Conservation (phyloP, 92 coral and sea anemone species). For the Epizoanthus ramosus region DNA sequence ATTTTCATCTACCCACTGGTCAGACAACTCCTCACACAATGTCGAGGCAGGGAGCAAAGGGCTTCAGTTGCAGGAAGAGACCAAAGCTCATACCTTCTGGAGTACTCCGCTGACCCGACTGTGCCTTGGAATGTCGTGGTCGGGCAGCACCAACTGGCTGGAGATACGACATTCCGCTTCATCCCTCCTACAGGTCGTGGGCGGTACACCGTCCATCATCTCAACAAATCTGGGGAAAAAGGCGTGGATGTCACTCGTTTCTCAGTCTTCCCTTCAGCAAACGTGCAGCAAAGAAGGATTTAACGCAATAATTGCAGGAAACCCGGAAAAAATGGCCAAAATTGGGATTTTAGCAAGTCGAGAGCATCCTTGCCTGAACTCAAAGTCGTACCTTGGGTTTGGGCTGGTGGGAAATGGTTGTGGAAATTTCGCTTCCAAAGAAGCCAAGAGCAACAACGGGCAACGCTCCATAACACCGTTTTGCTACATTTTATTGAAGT, state of each 20-base stretch:
- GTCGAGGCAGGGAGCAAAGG: not conserved
- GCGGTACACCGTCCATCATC: not conserved
- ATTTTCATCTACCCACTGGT: constrained; percentile 14
- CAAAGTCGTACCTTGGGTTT: too few relatives aligned
- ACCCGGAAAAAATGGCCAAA: not conserved
- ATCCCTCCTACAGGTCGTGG: constrained; percentile 20
- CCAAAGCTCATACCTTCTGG: constrained; percentile 26
- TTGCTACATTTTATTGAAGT: too few relatives aligned
- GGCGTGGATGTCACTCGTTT: not conserved
- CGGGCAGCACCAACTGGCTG: not conserved
- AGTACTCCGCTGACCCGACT: constrained; percentile 33
- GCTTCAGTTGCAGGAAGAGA: not conserved
- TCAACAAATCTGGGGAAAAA: not conserved
- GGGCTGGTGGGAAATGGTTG: too few relatives aligned
- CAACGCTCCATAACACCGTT: too few relatives aligned
- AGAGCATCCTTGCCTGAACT: too few relatives aligned
- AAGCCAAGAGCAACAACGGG: too few relatives aligned
- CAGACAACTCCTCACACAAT: not conserved
- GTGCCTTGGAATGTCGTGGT: constrained; percentile 7
- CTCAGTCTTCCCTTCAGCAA: not conserved
- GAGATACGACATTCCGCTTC: constrained; percentile 26
- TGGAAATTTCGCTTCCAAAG: too few relatives aligned
- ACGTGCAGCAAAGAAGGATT: constrained; percentile 6
- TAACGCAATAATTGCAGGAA: not conserved
- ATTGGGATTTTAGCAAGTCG: constrained; percentile 1